Evolutionary conservation across 1,140 invertebrate species (phyloP), one percentile per base, ranked within the genome.

Genomic region (Mylabris phalerata): DNA sequence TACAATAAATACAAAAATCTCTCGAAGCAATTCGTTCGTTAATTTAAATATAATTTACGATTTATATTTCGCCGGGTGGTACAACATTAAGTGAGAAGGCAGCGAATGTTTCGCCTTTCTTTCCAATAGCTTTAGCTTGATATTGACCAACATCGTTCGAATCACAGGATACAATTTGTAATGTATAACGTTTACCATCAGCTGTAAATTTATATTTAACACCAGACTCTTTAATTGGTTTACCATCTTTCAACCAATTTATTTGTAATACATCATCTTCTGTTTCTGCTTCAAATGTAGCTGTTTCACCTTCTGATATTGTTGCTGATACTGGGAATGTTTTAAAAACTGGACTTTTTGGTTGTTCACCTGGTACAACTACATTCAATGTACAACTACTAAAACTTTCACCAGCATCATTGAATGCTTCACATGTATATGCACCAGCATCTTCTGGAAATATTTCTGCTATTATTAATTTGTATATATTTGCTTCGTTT

Each of bases 341-440:
- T 74, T 81, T 82, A 80, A 95, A 94, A 69, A 85, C 82, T 65
- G 92, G 92, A 70, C 84, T 84, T 71, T 88, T 87, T 24, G 84
- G 79, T 70, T 90, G 84, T 77, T 96, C 93, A 60, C 90, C 92
- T 42, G 92, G 89, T 66, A 95, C 92, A 59, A 82, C 71, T 49
- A 95, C 92, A 68, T 87, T 84, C 55, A 95, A 80, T 61, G 90
- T 86, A 76, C 92, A 93, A 66, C 89, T 90, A 72, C 90, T 93
- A 79, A 93, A 95, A 51, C 91, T 90, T 78, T 97, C 93, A 57
- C 93, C 94, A 51, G 84, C 86, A 75, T 95, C 91, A 77, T 96
- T 96, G 78, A 96, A 96, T 44, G 93, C 93, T 77, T 98, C 93
- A 75, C 94, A 97, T 3, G 93, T 95, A 77, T 97, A 98, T 26